These are phyloP conservation scores for Tetrao urogallus DNA, from an alignment of 2,113 vertebrate species.

Conservation along the genomic window DNA sequence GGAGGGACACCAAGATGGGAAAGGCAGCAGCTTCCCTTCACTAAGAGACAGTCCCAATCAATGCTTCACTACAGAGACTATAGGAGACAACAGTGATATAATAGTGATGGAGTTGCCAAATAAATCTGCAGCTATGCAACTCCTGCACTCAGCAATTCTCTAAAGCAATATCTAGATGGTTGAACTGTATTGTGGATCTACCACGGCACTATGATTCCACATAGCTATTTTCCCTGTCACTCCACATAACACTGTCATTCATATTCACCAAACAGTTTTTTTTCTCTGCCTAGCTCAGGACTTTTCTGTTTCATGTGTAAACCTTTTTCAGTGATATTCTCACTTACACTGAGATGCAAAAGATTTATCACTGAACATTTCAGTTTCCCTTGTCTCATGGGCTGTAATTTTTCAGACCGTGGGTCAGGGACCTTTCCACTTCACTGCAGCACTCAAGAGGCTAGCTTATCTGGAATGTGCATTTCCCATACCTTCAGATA, in stretches of 20 bases:
- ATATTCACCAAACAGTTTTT: background rate
- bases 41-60: background rate
- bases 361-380: constrained; percentile 42
- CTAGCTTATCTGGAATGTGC: constrained; percentile 29
- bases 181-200: background rate
- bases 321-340: constrained; percentile 4
- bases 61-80: background rate
- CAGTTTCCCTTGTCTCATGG: background rate
- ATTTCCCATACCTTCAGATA: constrained; percentile 8
- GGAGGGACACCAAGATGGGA: background rate
- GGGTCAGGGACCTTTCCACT: constrained; percentile 36
- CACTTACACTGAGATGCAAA: constrained; percentile 19
- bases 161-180: background rate
- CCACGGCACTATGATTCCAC: background rate
- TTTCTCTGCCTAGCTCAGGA: background rate
- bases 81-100: background rate
- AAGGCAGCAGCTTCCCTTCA: background rate
- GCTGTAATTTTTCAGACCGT: constrained; percentile 45
- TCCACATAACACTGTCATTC: background rate
- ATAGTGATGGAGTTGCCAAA: background rate
- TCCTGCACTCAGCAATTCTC: background rate
- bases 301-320: constrained; percentile 6
- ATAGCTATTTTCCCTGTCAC: background rate
- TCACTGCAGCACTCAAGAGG: constrained; percentile 27
- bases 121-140: background rate